These are phyloP conservation scores for Poeciliopsis paucimaculata DNA, from an alignment of 2,797 vertebrate genomes.

Conservation along the genomic window DNA sequence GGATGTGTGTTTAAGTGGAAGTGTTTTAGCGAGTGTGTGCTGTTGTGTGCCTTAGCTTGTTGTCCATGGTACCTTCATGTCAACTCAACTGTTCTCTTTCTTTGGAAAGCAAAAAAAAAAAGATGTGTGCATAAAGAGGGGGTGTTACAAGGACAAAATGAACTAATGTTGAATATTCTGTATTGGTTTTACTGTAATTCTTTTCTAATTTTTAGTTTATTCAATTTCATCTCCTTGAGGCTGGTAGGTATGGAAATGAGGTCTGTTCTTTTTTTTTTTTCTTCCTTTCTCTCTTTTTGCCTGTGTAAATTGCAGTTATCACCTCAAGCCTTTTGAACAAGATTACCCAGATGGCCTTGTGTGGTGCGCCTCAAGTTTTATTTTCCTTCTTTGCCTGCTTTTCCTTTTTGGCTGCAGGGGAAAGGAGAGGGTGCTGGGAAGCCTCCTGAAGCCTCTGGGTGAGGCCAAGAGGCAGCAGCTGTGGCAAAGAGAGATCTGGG, in stretches of 20 bases:
- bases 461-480: conserved; percentile 77
- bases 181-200: conserved; percentile 86
- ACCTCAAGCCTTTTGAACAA: conserved; percentile 86
- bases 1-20: conserved; percentile 46
- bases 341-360: conserved; percentile 88
- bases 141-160: conserved; percentile 78
- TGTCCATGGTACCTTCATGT: conserved; percentile 68
- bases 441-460: conserved; percentile 79
- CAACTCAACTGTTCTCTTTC: conserved; percentile 62
- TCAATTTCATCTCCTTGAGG: conserved; percentile 85
- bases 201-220: conserved; percentile 87
- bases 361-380: conserved; percentile 84
- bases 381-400: conserved; percentile 78
- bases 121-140: conserved; percentile 14
- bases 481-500: conserved; percentile 78
- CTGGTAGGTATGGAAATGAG: conserved; percentile 85
- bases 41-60: conserved; percentile 41
- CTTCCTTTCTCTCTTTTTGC: conserved; percentile 66
- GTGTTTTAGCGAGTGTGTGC: conserved; percentile 33
- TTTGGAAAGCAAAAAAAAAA: conserved; percentile 50
- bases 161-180: conserved; percentile 84
- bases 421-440: conserved; percentile 76
- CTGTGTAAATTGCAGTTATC: conserved; percentile 86
- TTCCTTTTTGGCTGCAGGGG: conserved; percentile 77
- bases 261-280: conserved; percentile 68